Base-by-base conservation (phyloP, 2,113 vertebrate species). In the Hippolais icterina region DNA sequence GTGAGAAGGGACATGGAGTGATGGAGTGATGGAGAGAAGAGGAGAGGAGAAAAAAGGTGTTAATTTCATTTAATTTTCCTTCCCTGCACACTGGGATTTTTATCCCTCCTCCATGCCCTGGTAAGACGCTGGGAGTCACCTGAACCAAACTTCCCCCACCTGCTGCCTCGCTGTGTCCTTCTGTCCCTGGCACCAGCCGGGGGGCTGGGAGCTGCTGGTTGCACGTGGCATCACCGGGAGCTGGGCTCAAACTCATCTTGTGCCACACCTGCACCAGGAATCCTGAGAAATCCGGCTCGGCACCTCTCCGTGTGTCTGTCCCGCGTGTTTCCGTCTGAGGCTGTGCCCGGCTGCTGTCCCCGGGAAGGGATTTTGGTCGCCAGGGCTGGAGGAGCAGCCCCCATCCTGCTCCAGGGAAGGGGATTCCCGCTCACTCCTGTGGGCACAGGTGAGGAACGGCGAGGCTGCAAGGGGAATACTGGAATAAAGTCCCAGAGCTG, bases 251-350 rank as follows among this genome's bases (percentile, higher is more conserved):
- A 64, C 23, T 2, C 37, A 5, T 10, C 28, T 28, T 5, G 7
- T 52, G 54, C 71, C 75, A 27, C 33, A 15, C 14, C 39, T 61
- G 28, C 39, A 8, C 5, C 49, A 68, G 70, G 47, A 63, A 84
- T n/a, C 29, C 1, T 0, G 15, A 78, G 31, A 11, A 35, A 75
- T 31, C 42, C 2, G 56, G 39, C 31, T 33, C 60, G 5, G 9
- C 0, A 0, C 33, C 23, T 70, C 59, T 44, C 22, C 37, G 0
- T 3, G 37, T 41, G 47, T 6, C 41, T 33, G 7, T 25, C 31
- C 42, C 0, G 0, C 1, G 10, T 3, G 6, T 35, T 53, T 44
- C 35, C 4, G 0, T 17, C n/a, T 2, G 20, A 54, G 27, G 33
- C 49, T 56, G 78, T 0, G 5, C 72, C 72, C 49, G 52, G 28